phyloP scores from a whole-genome alignment of 1,140 invertebrate genomes.

The Brachionus calyciflorus region DNA sequence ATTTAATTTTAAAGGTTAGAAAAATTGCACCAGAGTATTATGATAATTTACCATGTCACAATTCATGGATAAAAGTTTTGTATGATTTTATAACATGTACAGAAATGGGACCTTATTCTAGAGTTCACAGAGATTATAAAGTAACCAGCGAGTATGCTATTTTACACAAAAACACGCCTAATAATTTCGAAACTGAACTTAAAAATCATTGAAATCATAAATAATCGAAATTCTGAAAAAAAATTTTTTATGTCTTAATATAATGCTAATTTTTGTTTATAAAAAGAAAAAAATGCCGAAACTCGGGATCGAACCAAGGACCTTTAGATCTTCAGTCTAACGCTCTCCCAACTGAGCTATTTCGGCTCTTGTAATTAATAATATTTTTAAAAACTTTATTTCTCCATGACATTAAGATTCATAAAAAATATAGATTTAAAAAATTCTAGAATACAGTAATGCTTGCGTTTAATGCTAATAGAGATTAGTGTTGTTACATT shows the following conservation, averaged over 20 bases:
- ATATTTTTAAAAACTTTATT: no score
- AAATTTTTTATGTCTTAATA: no score
- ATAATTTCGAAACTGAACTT: no score
- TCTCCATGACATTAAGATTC: no score
- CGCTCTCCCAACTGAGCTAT: neutral
- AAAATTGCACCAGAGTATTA: conserved; percentile 94
- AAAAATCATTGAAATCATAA: no score
- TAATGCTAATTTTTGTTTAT: no score
- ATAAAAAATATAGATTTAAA: no score
- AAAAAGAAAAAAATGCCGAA: neutral
- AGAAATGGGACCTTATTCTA: conserved; percentile 87
- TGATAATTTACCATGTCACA: conserved; percentile 84
- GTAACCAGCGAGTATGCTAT: neutral
- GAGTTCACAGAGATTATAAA: conserved; percentile 64
- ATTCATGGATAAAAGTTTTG: conserved; percentile 85
- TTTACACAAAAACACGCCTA: no score
- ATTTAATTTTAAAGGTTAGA: conserved; percentile 72
- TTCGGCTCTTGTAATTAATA: neutral
- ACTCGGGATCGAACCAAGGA: neutral
- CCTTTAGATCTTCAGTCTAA: neutral
- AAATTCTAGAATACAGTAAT: no score
- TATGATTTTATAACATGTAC: conserved; percentile 96
- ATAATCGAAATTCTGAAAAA: no score
- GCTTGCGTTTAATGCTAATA: no score
- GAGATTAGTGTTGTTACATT: no score